Evolutionary conservation across 64 coral and sea anemone species (phyloP), one percentile per base, ranked within the genome.

Genomic region (Actinia tenebrosa): DNA sequence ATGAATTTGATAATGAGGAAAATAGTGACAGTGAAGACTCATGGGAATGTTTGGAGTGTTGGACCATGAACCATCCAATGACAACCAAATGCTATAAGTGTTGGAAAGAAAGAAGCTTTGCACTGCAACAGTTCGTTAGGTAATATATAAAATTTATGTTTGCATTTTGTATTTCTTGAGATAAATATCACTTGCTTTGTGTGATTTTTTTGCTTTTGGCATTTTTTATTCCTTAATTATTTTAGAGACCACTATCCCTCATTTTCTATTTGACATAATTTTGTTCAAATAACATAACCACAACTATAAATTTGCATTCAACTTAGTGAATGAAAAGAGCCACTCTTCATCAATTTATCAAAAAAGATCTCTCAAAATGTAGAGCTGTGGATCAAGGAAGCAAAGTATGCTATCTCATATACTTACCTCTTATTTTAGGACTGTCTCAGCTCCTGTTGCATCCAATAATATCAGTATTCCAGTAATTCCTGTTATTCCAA

Each of bases 11-110:
- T 77, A 90, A 89, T 58, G 88, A 89, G 26, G 89, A 91, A 42
- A 90, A 95, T 59, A 90, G 88, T 85, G 94, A 97, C 46, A 90
- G 87, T 87, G 94, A 97, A 59, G 94, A 97, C 64, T 84, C 91
- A 63, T 97, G 94, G 94, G 66, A 87, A 18, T 93, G 91, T 44
- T 20, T 80, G 7, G 60, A 89, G 18, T 97, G 94, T 84, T 85
- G 43, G 53, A 58, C 86, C 3, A 97, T 92, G 81, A 97, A 97
- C 83, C 94, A 97, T 81, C 94, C 94, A 82, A 88, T 97, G 88
- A 93, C 94, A 18, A 89, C 87, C 26, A 91, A 88, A 50, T 97
- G 94, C 44, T 64, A 87, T 11, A 87, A 86, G 44, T 97, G 94
- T 80, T 97, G 94, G 94, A 54, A 52, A 16, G 85, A 92, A 20